Percentiles rank a stretch among this genome's conserved stretches.
Conservation (phyloP, 2,888 invertebrate species). For the Megastigmus dorsalis region DNA sequence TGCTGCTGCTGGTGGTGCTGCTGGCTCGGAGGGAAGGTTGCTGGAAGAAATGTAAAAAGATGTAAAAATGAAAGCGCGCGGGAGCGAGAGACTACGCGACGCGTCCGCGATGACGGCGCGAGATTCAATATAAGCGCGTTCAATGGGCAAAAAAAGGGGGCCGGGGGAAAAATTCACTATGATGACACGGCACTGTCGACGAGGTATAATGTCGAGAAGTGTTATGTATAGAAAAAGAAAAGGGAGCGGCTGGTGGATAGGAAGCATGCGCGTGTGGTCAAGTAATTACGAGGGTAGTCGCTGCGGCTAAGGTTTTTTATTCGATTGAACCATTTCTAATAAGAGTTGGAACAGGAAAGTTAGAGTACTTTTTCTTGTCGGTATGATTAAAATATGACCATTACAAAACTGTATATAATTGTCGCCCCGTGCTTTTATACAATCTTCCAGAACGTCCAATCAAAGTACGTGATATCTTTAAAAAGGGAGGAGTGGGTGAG, state of each 20-base stretch:
- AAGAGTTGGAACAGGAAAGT: no score
- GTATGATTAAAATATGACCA: no score
- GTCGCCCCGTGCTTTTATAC: no score
- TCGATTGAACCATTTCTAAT: no score
- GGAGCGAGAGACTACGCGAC: neutral
- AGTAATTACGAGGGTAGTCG: neutral
- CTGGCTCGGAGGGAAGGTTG: neutral
- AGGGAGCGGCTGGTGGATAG: neutral
- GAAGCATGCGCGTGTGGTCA: neutral
- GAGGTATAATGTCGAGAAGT: neutral
- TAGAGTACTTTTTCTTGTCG: no score
- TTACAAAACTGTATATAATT: no score
- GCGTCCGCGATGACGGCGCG: conserved; percentile 6
- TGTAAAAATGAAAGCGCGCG: conserved; percentile 22
- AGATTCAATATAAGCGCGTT: conserved; percentile 44
- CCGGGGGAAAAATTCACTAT: neutral
- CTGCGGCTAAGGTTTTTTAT: no score
- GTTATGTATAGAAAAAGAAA: neutral
- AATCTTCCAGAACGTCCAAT: no score
- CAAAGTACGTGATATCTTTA: no score
- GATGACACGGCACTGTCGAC: neutral
- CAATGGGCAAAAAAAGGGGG: conserved; percentile 5
- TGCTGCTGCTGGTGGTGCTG: no score
- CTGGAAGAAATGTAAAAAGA: conserved; percentile 15
- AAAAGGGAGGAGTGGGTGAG: no score